Conservation (phyloP, 2,113 vertebrate species). For the Pterocles burchelli region DNA sequence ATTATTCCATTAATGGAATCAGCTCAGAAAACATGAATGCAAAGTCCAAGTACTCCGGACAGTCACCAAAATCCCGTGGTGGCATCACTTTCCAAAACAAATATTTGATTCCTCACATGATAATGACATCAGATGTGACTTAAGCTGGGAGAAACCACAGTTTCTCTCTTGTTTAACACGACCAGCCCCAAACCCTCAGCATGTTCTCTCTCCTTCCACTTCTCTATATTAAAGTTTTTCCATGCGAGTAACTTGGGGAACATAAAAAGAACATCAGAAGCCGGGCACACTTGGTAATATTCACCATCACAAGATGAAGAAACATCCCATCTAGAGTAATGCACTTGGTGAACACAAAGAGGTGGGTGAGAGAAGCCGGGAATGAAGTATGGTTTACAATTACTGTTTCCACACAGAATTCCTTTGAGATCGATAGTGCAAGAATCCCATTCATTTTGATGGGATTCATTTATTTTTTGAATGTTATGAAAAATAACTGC, state of each 20-base stretch:
- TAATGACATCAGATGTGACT: background rate
- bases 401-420: constrained; percentile 34
- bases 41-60: background rate
- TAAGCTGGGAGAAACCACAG: background rate
- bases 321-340: background rate
- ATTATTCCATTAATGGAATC: constrained; percentile 5
- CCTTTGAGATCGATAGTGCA: constrained; percentile 26
- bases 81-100: background rate
- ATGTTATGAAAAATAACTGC: constrained; percentile 44
- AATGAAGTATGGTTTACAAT: constrained; percentile 52
- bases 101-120: rapidly evolving
- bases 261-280: background rate
- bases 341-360: background rate
- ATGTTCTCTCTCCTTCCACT: background rate
- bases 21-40: background rate
- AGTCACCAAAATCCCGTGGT: background rate
- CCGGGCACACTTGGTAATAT: background rate
- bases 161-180: background rate
- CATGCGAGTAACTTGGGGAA: background rate
- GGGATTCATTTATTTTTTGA: constrained; percentile 8
- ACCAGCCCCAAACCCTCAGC: background rate
- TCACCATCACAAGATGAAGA: background rate
- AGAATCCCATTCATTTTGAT: constrained; percentile 46
- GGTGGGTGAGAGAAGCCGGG: background rate
- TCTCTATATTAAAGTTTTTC: background rate